These are phyloP conservation scores for Poeciliopsis prolifica DNA, from an alignment of 2,113 vertebrate genomes.

Conservation along the genomic window DNA sequence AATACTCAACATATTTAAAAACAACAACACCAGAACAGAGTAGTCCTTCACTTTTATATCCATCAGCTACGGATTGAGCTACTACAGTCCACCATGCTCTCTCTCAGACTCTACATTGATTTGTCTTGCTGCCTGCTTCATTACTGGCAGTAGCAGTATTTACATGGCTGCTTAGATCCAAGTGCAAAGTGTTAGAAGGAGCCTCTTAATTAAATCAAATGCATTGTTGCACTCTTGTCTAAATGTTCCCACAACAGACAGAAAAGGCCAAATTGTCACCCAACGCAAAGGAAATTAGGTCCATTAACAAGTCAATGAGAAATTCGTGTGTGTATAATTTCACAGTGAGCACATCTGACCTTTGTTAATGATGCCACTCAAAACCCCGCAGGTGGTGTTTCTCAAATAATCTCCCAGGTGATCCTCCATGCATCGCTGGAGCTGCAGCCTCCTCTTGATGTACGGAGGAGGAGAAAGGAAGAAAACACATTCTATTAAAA, in stretches of 20 bases:
- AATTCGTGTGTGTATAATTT: conserved; percentile 74
- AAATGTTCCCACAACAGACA: conserved; percentile 40
- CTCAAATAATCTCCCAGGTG: conserved; percentile 57
- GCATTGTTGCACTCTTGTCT: conserved; percentile 17
- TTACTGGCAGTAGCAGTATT: conserved; percentile 57
- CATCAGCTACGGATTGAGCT: not conserved
- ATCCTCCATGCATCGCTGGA: conserved; percentile 15
- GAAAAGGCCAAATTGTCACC: conserved; percentile 63
- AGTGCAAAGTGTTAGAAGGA: conserved; percentile 43
- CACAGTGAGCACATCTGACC: conserved; percentile 74
- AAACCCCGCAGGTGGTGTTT: conserved; percentile 70
- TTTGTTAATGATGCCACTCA: conserved; percentile 77
- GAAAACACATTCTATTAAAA: conserved; percentile 12
- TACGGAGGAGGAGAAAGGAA: conserved; percentile 1
- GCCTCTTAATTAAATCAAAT: conserved; percentile 66
- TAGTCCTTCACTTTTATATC: not conserved
- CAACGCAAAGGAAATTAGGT: conserved; percentile 62
- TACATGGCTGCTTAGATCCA: conserved; percentile 55
- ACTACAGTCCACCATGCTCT: conserved; percentile 1
- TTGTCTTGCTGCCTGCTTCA: conserved; percentile 48
- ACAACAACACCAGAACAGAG: not conserved
- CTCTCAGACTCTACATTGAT: conserved; percentile 37
- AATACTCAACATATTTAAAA: too few relatives aligned
- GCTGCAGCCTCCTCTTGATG: conserved; percentile 20
- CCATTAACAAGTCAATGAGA: conserved; percentile 77